Base-by-base conservation (phyloP, 2,888 invertebrate species). In the Hyalella azteca region DNA sequence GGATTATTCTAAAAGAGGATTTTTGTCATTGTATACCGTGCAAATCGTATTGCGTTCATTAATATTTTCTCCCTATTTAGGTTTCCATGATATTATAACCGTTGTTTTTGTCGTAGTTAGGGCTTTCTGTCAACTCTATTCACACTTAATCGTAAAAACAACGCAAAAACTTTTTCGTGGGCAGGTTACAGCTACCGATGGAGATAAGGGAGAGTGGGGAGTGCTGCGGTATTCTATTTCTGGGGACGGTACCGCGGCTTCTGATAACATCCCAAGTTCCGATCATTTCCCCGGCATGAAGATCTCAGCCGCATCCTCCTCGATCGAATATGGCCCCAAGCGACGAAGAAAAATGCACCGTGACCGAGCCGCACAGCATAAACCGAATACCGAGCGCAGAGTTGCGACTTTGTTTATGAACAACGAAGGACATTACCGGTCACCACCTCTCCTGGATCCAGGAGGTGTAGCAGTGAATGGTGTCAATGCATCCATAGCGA, bases 141-240 rank as follows among this genome's bases (percentile, higher is more conserved):
- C n/a, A n/a, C n/a, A n/a, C n/a, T n/a, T n/a, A n/a, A n/a, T n/a
- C n/a, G n/a, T n/a, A n/a, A n/a, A n/a, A n/a, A n/a, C n/a, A n/a
- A n/a, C n/a, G n/a, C n/a, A 49, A 54, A 9, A 54, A 49, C 29
- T 54, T 22, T 26, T 9, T 3, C 36, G 66, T n/a, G n/a, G n/a
- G n/a, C 79, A 81, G 79, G 81, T 81, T 5, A 77, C 39, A 26
- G 81, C 81, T 3, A 26, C 15, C 19, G 81, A 81, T 59, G 78
- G 41, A 26, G 81, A 81, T 49, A 77, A 60, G 4, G 81, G 81
- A 1, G 22, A 73, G 15, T 73, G 73, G 54, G 81, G 81, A 13
- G 41, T 49, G 36, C 73, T 81, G n/a, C 40, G 48, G 9, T 81
- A 81, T 54, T 66, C 40, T 3, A 50, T 81, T 7, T 29, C 77